Evolutionary conservation across 2,888 invertebrate genomes (phyloP), one percentile per base, ranked within the genome.

Genomic region (Tanypteryx hageni): DNA sequence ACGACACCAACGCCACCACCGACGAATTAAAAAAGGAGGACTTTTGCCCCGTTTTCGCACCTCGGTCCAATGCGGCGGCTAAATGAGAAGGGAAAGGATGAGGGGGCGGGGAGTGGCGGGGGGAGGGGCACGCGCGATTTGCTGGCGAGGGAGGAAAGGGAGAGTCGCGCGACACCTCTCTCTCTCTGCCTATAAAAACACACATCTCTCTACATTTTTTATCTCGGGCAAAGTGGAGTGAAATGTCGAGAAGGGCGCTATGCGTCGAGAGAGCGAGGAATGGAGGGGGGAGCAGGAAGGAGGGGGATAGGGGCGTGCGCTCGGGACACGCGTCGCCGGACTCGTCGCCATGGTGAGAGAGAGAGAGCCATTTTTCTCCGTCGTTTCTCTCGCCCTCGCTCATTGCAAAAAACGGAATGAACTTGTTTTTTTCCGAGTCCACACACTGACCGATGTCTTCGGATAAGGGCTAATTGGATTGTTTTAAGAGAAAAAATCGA

Each of bases 51-150:
- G 31, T 68, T 89, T 64, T 64, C 89, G 61, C 89, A 89, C 89
- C 89, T 89, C 44, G 89, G 89, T n/a, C 89, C 44, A 89, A 89
- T 89, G 64, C 89, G 68, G 64, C 57, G 86, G 27, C 86, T 59
- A 61, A 86, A 61, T 61, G 31, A 59, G 59, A 59, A 86, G 61
- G 59, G 86, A 61, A n/a, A n/a, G n/a, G n/a, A n/a, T n/a, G n/a
- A n/a, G n/a, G n/a, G n/a, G n/a, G n/a, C n/a, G n/a, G n/a, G n/a
- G n/a, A n/a, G n/a, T 83, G 83, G 57, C 7, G 4, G 18, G 31
- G 16, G 44, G 27, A 31, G 8, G 4, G 16, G 18, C 0, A 22
- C 16, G 11, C 31, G 31, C 44, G 31, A 44, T 31, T 82, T 44
- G 31, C 27, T 16, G 16, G 16, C 16, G 31, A 14, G 44, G 44